These are phyloP conservation scores for Anastrepha ludens DNA, from an alignment of 1,140 invertebrate species.

Conservation along the genomic window DNA sequence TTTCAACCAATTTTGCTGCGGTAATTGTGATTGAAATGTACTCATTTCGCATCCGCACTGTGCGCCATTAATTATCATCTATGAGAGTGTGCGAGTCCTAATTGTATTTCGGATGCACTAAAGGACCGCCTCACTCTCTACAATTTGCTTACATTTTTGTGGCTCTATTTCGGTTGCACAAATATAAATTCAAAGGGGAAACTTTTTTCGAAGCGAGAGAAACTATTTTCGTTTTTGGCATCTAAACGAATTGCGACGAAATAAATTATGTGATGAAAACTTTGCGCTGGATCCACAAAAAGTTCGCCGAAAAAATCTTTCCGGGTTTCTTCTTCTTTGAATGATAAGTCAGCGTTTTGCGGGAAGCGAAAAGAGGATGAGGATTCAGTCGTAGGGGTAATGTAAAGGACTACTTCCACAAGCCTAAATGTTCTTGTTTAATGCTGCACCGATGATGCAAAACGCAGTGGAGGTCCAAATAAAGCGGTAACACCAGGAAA, in stretches of 20 bases:
- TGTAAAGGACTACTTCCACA: too few relatives aligned
- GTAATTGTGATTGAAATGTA: conserved; percentile 25
- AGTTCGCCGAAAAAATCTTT: not conserved
- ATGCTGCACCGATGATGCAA: too few relatives aligned
- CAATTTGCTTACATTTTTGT: not conserved
- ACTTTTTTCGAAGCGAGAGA: too few relatives aligned
- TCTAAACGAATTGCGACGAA: not conserved
- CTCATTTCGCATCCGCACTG: not conserved
- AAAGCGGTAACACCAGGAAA: too few relatives aligned
- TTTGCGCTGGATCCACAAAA: not conserved
- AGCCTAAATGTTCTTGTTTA: too few relatives aligned
- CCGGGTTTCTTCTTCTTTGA: not conserved
- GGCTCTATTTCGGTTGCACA: not conserved
- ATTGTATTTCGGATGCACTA: not conserved
- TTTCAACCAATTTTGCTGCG: not conserved
- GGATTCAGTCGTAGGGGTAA: too few relatives aligned
- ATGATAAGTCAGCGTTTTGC: too few relatives aligned
- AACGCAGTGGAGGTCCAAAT: too few relatives aligned
- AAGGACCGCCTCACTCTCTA: not conserved
- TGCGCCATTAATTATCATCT: conserved; percentile 1
- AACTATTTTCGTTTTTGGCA: not conserved
- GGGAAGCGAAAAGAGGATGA: too few relatives aligned
- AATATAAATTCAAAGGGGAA: not conserved
- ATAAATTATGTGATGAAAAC: conserved; percentile 7
- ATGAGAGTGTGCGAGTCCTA: not conserved